phyloP scores from a whole-genome alignment of 2,888 invertebrate genomes.

The Sicus ferrugineus region DNA sequence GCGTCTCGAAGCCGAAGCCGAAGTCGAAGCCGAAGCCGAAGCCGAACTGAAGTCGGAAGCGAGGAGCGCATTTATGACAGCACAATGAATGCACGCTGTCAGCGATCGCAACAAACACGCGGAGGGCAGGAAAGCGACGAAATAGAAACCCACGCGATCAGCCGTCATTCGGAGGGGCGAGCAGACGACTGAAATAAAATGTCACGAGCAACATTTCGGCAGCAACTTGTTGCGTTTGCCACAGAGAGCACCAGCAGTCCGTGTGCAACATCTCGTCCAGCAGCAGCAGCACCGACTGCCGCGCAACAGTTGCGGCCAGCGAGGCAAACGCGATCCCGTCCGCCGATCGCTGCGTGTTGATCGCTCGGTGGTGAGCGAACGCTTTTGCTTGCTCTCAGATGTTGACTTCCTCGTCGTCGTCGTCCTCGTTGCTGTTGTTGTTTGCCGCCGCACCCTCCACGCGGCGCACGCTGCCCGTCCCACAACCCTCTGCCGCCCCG shows the following conservation, averaged over 20 bases:
- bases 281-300: neutral
- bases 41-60: neutral
- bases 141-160: neutral
- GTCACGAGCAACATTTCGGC: slow-evolving; percentile 47
- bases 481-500: neutral
- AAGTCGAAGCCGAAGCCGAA: neutral
- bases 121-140: neutral
- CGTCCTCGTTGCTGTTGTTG: neutral
- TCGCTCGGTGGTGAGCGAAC: neutral
- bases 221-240: slow-evolving; percentile 11
- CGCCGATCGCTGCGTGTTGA: neutral
- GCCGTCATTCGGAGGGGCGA: neutral
- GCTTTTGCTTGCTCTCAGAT: neutral
- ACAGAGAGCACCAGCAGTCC: neutral
- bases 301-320: neutral
- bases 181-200: neutral
- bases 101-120: neutral
- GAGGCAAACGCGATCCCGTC: neutral
- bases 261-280: neutral
- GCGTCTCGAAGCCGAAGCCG: neutral
- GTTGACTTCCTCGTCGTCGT: neutral
- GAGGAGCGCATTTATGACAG: slow-evolving; percentile 14
- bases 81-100: slow-evolving; percentile 12
- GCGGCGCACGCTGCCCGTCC: slow-evolving; percentile 12
- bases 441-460: slow-evolving; percentile 14